phyloP scores from a whole-genome alignment of 2,888 invertebrate species.

The Parnassius orleans region DNA sequence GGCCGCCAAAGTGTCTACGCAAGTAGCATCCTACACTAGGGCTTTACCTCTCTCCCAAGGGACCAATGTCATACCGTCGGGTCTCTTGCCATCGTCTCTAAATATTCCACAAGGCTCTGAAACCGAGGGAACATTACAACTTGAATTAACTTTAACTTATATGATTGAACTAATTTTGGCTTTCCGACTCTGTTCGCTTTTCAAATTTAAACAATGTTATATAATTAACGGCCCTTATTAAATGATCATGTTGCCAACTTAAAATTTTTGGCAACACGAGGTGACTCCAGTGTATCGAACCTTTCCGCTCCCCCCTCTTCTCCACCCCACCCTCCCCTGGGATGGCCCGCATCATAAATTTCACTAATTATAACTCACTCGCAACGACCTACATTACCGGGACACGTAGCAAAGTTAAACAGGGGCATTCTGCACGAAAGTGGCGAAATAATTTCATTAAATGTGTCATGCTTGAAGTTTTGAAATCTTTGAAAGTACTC shows the following conservation, averaged over 20 bases:
- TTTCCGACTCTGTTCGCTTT: no score
- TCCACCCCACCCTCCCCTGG: conserved; percentile 27
- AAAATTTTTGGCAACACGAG: conserved; percentile 2
- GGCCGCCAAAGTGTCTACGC: no score
- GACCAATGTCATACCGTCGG: no score
- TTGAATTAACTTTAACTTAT: no score
- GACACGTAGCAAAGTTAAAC: conserved; percentile 17
- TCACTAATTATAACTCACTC: conserved; percentile 51
- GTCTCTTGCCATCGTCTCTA: no score
- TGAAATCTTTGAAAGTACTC: background rate
- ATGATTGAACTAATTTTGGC: no score
- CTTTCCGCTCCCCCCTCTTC: background rate
- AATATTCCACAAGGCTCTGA: no score
- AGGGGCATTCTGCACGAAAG: conserved; percentile 20
- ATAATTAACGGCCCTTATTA: no score
- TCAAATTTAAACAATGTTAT: no score
- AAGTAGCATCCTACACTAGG: no score
- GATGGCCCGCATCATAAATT: conserved; percentile 49
- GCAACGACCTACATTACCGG: conserved; percentile 28
- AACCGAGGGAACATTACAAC: no score
- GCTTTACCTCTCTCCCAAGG: no score
- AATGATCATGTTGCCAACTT: background rate
- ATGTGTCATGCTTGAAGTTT: background rate
- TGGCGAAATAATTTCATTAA: conserved; percentile 4
- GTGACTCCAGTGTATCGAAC: conserved; percentile 4